Base-by-base conservation (phyloP, 2,888 invertebrate species). In the Callyntrura guangdongensis region DNA sequence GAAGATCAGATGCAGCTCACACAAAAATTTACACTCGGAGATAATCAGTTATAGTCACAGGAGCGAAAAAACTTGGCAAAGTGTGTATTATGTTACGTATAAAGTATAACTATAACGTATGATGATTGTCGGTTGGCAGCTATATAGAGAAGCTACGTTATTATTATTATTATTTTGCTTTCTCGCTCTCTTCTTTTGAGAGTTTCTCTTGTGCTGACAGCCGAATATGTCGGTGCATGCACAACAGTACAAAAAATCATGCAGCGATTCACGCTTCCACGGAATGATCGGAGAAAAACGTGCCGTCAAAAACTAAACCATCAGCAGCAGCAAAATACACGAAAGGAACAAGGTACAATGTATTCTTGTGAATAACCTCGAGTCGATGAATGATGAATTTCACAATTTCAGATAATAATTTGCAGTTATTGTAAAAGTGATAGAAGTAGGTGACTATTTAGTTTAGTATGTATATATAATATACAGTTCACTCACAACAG, bases 1-100 rank as follows among this genome's bases (percentile, higher is more conserved):
- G 47, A 59, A n/a, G 74, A 83, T 64, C 74, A 49, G 89, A 77
- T 83, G 64, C 84, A 77, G 89, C 49, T 89, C 77, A 49, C 49
- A 67, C 67, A 27, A 67, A 67, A 67, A 61, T 12, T 67, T 14
- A 36, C 67, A 27, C 67, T 67, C 67, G n/a, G 22, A 74, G 17
- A 74, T 20, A 11, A 17, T 25, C 49, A 17, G 22, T 22, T 61
- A 59, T 59, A 14, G 22, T 61, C 5, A 56, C 61, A 61, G 61
- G 20, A 9, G 49, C 45, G 25, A n/a, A 56, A 36, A 56, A 22
- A 56, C n/a, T 17, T 56, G 20, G 20, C 27, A 25, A 17, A 49
- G 36, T 81, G 17, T 61, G 61, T 22, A 17, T 86, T 64, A 5
- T 64, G 61, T 56, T 81, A 9, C 20, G 61, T 22, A 17, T 86